These are phyloP conservation scores for Lasiurus cinereus DNA, from an alignment of 2,113 vertebrate species.

Conservation along the genomic window DNA sequence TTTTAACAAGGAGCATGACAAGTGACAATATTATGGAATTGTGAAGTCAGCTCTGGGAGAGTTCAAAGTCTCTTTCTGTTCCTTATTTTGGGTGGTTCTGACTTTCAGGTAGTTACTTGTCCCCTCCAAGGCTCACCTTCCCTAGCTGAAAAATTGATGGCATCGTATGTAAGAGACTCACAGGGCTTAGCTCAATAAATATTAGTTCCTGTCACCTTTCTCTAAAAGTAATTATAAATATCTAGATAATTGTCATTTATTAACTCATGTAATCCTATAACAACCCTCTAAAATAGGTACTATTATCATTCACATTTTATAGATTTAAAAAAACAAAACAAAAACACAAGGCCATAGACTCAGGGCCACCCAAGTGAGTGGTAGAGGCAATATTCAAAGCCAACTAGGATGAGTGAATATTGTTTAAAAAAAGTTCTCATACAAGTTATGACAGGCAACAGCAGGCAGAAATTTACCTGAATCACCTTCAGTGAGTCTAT, in stretches of 20 bases:
- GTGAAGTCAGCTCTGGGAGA: neutral
- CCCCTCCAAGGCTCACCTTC: neutral
- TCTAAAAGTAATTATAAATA: neutral
- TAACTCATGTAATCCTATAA: neutral
- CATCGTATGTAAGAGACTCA: neutral
- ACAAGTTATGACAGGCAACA: neutral
- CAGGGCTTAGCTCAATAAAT: neutral
- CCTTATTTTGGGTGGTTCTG: neutral
- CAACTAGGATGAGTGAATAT: neutral
- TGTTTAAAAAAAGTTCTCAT: constrained; percentile 1
- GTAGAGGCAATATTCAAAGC: neutral
- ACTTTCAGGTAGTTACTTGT: neutral
- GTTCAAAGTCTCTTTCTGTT: neutral
- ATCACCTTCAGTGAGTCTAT: constrained; percentile 37
- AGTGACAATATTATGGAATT: neutral
- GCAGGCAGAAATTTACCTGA: constrained; percentile 64
- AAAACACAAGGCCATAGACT: neutral
- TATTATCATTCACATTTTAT: neutral
- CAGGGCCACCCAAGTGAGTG: neutral
- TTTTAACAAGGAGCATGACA: neutral
- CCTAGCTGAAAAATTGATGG: neutral
- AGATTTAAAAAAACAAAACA: neutral
- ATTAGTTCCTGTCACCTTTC: neutral
- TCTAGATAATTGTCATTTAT: neutral
- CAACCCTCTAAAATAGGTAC: neutral